A percentile compares a stretch with the other conserved stretches of the same genome.
Evolutionary conservation across 2,888 invertebrate species (phyloP).

Genomic region (Chrysolina haemoptera): DNA sequence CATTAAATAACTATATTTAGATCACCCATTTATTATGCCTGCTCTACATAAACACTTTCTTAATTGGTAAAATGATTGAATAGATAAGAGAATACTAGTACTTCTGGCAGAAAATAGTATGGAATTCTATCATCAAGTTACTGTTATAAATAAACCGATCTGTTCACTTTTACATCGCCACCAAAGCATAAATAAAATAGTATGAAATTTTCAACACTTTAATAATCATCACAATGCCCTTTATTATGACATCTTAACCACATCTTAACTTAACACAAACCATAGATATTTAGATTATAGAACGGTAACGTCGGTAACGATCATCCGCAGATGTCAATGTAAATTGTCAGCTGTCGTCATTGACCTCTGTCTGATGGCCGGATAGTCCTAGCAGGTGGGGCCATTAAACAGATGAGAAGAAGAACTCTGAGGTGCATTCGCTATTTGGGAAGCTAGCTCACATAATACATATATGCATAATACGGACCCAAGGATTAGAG

Average conservation of each 20-base stretch:
- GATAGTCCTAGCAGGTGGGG: too few species aligned
- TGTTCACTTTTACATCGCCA: not conserved
- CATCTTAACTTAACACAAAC: not conserved
- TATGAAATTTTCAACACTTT: slow-evolving; percentile 5
- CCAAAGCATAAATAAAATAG: not conserved
- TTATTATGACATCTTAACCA: slow-evolving; percentile 7
- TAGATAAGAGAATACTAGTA: not conserved
- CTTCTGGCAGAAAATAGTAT: not conserved
- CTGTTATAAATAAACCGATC: not conserved
- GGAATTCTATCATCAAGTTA: not conserved
- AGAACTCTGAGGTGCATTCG: too few species aligned
- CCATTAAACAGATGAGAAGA: too few species aligned
- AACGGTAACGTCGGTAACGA: too few species aligned
- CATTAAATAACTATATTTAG: slow-evolving; percentile 38
- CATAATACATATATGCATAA: too few species aligned
- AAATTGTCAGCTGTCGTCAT: too few species aligned
- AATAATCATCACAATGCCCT: slow-evolving; percentile 2
- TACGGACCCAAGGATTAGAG: too few species aligned
- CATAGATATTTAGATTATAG: too few species aligned
- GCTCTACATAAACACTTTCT: slow-evolving; percentile 3
- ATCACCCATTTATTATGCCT: slow-evolving; percentile 36
- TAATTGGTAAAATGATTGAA: slow-evolving; percentile 10
- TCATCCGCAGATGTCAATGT: too few species aligned
- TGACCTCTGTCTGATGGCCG: too few species aligned
- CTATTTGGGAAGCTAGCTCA: too few species aligned